Evolutionary conservation across 1,140 invertebrate genomes (phyloP).

Genomic region (Pogonomyrmex barbatus): DNA sequence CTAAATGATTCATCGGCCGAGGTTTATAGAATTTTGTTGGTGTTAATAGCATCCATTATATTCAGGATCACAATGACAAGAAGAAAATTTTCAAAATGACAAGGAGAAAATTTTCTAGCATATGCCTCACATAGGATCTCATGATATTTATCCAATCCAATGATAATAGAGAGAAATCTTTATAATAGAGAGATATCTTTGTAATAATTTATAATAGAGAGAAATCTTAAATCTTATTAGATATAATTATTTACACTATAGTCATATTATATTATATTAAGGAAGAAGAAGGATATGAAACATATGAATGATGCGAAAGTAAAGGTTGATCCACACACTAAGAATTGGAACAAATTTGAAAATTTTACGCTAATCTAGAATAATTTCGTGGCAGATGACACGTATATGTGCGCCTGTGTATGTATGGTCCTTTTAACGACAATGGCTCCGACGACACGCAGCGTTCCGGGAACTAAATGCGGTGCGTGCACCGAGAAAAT

Average conservation of each 20-base stretch:
- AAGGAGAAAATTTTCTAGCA: background rate
- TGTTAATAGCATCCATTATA: background rate
- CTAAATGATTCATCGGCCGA: constrained; percentile 46
- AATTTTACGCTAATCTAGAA: constrained; percentile 14
- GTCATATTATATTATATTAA: background rate
- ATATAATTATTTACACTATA: background rate
- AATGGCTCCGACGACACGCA: constrained; percentile 45
- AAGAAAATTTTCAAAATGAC: background rate
- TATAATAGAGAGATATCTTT: too few relatives aligned
- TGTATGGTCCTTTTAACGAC: constrained; percentile 35
- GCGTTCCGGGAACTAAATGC: constrained; percentile 52
- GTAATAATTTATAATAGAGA: too few relatives aligned
- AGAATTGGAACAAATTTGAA: background rate
- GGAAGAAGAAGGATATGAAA: background rate
- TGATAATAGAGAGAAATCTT: too few relatives aligned
- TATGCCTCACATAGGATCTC: background rate
- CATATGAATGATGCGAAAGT: background rate
- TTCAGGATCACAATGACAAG: background rate
- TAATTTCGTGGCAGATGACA: constrained; percentile 3
- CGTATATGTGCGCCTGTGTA: background rate
- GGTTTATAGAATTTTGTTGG: constrained; percentile 40
- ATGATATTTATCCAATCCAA: background rate
- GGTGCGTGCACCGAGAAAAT: constrained; percentile 56
- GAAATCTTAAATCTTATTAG: background rate
- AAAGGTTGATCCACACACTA: background rate